phyloP scores from a whole-genome alignment of 2,797 vertebrate species.

The Sardinella longiceps region DNA sequence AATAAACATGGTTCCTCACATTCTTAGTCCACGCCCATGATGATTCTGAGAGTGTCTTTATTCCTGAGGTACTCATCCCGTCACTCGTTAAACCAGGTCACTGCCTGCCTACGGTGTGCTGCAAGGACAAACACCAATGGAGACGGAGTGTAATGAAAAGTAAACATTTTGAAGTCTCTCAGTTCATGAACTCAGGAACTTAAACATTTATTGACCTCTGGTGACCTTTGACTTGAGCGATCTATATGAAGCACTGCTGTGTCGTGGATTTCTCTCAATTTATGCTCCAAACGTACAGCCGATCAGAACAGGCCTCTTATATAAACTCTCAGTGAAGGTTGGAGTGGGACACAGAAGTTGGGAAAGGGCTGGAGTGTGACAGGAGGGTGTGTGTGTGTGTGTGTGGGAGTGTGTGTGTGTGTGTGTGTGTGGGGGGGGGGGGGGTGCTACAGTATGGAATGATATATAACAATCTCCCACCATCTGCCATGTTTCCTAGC shows the following conservation, averaged over 20 bases:
- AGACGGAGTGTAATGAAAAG: too few species aligned
- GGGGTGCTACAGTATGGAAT: not conserved
- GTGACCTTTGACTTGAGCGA: too few species aligned
- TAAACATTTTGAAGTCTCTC: too few species aligned
- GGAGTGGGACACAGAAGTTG: not conserved
- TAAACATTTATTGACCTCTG: too few species aligned
- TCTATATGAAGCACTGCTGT: too few species aligned
- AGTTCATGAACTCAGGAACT: too few species aligned
- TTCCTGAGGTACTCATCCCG: not conserved
- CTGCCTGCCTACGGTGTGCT: too few species aligned
- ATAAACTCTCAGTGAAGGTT: not conserved
- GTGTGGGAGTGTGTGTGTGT: too few species aligned
- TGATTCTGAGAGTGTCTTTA: slow-evolving; percentile 32
- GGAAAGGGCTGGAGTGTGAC: not conserved
- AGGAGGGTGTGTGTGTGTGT: not conserved
- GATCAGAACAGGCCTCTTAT: not conserved
- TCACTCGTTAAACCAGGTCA: not conserved
- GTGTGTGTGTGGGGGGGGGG: not conserved
- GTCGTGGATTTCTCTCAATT: too few species aligned
- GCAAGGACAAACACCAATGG: too few species aligned
- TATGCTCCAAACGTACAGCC: too few species aligned
- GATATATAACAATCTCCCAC: not conserved
- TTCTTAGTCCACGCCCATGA: slow-evolving; percentile 37
- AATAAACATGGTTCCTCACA: slow-evolving; percentile 43
- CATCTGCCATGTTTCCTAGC: slow-evolving; percentile 18